phyloP scores from a whole-genome alignment of 2,113 vertebrate genomes.

The Leiothrix lutea region DNA sequence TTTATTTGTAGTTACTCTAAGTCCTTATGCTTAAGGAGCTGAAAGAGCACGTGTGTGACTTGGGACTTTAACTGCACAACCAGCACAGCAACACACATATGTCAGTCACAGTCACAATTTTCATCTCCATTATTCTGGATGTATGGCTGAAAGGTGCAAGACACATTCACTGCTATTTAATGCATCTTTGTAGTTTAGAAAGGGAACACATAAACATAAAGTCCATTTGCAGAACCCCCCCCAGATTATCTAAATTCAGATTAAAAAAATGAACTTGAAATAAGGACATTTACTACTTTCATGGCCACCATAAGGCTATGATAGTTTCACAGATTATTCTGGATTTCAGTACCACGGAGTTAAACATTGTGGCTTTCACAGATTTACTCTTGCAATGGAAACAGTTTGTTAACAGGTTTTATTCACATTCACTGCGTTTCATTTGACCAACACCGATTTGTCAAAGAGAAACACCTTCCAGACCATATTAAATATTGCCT shows the following conservation, averaged over 20 bases:
- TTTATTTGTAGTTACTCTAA: neutral
- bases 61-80: neutral
- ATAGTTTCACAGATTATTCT: neutral
- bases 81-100: neutral
- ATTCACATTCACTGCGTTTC: neutral
- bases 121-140: neutral
- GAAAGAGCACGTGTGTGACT: neutral
- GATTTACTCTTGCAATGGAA: neutral
- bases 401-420: neutral
- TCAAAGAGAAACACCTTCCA: neutral
- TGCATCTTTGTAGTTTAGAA: neutral
- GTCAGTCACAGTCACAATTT: neutral
- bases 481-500: neutral
- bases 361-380: neutral
- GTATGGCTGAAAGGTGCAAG: neutral
- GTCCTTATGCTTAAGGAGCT: neutral
- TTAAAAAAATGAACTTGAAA: neutral
- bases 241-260: neutral
- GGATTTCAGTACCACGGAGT: neutral
- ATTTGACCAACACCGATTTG: neutral
- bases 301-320: neutral
- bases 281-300: neutral
- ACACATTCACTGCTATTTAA: neutral
- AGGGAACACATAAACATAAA: neutral
- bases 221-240: neutral